Base-by-base conservation (phyloP, 2,113 vertebrate species). In the Gasterosteus nipponicus region DNA sequence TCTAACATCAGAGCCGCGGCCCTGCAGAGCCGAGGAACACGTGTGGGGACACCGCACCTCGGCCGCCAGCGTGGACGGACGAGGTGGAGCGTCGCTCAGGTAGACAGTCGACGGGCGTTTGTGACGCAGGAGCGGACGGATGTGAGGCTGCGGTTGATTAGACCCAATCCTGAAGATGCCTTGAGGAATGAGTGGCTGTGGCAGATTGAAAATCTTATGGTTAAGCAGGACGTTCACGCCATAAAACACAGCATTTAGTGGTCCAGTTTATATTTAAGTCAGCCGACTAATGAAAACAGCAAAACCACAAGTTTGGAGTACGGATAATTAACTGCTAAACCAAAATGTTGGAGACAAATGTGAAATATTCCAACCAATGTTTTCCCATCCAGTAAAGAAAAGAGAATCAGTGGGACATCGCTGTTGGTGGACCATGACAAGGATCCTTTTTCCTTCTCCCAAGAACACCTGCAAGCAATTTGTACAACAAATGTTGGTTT, bases 401-500 rank as follows among this genome's bases (percentile, higher is more conserved):
- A 73, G 3, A 26, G 47, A 68, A 65, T 59, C 19, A 59, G 78
- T 31, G 66, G 74, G 84, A 87, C 83, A 86, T 87, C 78, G 85
- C 61, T 89, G 81, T 84, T 81, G 75, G 85, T 88, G 66, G 85
- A 86, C 77, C 86, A 83, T 89, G 86, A 88, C 82, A 86, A 80
- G 80, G 69, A 84, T 84, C 81, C 73, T 83, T 83, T 77, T 77
- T 69, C 70, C 73, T 78, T 89, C 69, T 85, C 76, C 78, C 77
- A 73, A 83, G 78, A 88, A 89, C 93, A 94, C 79, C 87, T 93
- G 92, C 82, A 89, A 93, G 90, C 84, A 91, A 93, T 94, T 93
- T 93, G 91, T 92, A 92, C 90, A 80, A 91, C 90, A 93, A 94
- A 94, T 94, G 90, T 94, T 93, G 89, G 87, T 93, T 92, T 94